A percentile compares a stretch with the other conserved stretches of the same genome.
phyloP scores from a whole-genome alignment of 2,113 vertebrate species.

The Cyprinodon brontotheroides region DNA sequence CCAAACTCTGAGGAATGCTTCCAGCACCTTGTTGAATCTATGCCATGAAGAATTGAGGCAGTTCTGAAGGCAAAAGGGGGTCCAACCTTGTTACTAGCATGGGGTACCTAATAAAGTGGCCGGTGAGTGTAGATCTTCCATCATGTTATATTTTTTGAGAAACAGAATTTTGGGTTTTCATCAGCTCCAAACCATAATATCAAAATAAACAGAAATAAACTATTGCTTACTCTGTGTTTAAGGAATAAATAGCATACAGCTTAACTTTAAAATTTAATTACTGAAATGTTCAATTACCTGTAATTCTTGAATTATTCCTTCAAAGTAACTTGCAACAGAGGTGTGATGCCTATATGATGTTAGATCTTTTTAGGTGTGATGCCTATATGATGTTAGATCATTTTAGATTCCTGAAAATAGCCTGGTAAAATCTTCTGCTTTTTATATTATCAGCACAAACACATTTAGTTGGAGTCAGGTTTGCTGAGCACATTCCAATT shows the following conservation, averaged over 20 bases:
- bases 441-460: background rate
- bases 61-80: too few relatives aligned
- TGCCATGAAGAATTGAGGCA: too few relatives aligned
- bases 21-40: too few relatives aligned
- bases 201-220: too few relatives aligned
- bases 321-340: background rate
- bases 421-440: background rate
- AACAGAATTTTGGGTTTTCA: too few relatives aligned
- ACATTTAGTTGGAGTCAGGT: background rate
- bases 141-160: too few relatives aligned
- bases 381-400: background rate
- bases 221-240: too few relatives aligned
- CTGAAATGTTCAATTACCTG: background rate
- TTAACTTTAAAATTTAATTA: background rate
- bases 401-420: background rate
- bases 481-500: background rate
- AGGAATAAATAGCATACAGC: background rate
- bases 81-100: too few relatives aligned
- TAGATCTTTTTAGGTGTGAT: background rate
- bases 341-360: background rate
- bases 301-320: background rate
- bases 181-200: too few relatives aligned
- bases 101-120: too few relatives aligned
- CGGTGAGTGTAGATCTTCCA: too few relatives aligned
- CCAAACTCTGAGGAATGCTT: too few relatives aligned